These are phyloP conservation scores for Takifugu rubripes DNA, from an alignment of 2,797 vertebrate species.

Conservation along the genomic window DNA sequence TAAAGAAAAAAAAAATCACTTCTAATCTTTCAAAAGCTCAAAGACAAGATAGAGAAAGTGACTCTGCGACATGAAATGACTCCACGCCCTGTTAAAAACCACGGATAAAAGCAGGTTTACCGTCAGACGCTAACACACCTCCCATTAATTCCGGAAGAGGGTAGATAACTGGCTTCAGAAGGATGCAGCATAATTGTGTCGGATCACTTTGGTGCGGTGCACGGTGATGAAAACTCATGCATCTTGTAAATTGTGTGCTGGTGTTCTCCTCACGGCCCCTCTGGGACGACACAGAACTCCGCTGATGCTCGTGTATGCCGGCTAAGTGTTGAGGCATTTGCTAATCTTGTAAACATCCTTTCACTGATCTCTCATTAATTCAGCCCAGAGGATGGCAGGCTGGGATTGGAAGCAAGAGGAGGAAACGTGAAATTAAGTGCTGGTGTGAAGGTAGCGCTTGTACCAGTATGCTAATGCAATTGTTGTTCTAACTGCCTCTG, in stretches of 20 bases:
- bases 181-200: slow-evolving; percentile 5
- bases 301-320: slow-evolving; percentile 34
- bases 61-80: no score
- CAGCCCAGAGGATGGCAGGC: slow-evolving; percentile 50
- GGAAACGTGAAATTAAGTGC: slow-evolving; percentile 30
- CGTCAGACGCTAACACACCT: background rate
- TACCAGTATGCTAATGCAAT: slow-evolving; percentile 36
- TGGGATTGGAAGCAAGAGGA: slow-evolving; percentile 6
- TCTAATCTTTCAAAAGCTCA: slow-evolving; percentile 29
- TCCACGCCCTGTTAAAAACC: background rate
- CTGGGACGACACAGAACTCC: slow-evolving; percentile 39
- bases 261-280: slow-evolving; percentile 39
- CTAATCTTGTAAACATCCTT: slow-evolving; percentile 69
- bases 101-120: slow-evolving; percentile 1
- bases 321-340: slow-evolving; percentile 56
- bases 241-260: slow-evolving; percentile 23
- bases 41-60: slow-evolving; percentile 4
- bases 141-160: slow-evolving; percentile 11
- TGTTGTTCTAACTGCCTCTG: slow-evolving; percentile 27
- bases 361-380: slow-evolving; percentile 66
- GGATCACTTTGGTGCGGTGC: background rate
- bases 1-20: slow-evolving; percentile 37
- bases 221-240: slow-evolving; percentile 15
- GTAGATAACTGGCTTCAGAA: slow-evolving; percentile 1
- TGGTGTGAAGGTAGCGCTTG: slow-evolving; percentile 28